Conservation (phyloP, 2,888 invertebrate genomes). For the Prenolepis imparis region DNA sequence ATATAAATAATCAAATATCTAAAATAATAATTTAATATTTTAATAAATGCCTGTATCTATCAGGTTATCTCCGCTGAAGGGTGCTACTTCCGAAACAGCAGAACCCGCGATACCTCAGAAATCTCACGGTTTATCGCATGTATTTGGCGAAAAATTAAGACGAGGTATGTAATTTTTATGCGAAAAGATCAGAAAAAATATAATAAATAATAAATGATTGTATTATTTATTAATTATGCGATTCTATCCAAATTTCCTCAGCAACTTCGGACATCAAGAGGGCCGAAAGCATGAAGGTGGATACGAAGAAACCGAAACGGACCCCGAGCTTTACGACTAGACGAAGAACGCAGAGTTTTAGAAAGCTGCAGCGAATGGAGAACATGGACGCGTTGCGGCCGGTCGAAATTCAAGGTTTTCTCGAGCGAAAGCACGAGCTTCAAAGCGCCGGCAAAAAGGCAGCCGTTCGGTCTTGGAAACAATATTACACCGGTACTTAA, state of each 20-base stretch:
- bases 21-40: conserved; percentile 22
- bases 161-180: conserved; percentile 84
- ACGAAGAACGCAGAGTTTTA: conserved; percentile 95
- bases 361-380: conserved; percentile 89
- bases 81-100: conserved; percentile 65
- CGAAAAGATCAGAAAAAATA: background rate
- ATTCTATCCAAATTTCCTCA: conserved; percentile 53
- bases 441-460: conserved; percentile 98
- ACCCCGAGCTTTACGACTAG: conserved; percentile 98
- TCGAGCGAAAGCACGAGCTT: conserved; percentile 98
- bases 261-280: conserved; percentile 89
- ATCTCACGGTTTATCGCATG: conserved; percentile 88
- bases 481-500: conserved; percentile 91
- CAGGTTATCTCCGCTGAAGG: conserved; percentile 78
- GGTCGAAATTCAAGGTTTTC: conserved; percentile 95
- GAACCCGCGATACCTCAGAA: conserved; percentile 86
- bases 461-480: conserved; percentile 98
- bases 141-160: conserved; percentile 90
- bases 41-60: background rate
- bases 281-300: conserved; percentile 95
- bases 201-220: background rate
- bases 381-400: conserved; percentile 91
- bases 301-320: conserved; percentile 94
- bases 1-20: background rate
- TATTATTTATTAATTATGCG: background rate